These are phyloP conservation scores for Bombyx huttoni DNA, from an alignment of 2,888 invertebrate species.

Conservation along the genomic window DNA sequence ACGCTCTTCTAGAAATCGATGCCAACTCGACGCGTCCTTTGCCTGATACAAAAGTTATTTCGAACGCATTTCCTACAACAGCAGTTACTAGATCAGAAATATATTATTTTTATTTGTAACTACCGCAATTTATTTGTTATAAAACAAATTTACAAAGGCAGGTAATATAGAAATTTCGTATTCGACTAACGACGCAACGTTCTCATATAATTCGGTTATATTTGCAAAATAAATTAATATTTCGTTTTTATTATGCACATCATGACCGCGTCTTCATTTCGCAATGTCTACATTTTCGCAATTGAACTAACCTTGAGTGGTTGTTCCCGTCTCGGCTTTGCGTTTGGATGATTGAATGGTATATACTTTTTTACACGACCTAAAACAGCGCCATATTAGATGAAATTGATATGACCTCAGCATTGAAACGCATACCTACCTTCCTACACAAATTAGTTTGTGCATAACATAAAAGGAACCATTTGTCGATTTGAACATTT, in stretches of 20 bases:
- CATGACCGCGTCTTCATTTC: no score
- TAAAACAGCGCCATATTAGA: slow-evolving; percentile 16
- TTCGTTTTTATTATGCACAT: no score
- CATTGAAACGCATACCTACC: not conserved
- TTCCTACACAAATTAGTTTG: no score
- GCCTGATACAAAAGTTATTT: slow-evolving; percentile 2
- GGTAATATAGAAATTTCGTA: not conserved
- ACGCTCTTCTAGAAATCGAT: slow-evolving; percentile 24
- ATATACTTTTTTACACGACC: no score
- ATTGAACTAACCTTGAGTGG: not conserved
- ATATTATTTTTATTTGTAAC: not conserved
- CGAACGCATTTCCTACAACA: not conserved
- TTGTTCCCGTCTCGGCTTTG: not conserved
- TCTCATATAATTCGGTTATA: no score
- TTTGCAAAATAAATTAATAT: no score
- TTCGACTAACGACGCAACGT: no score
- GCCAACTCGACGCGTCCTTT: slow-evolving; percentile 4
- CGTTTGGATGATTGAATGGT: no score
- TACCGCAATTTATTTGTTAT: no score
- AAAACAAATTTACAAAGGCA: not conserved
- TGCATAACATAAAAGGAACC: not conserved
- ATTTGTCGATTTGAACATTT: not conserved
- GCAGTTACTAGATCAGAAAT: not conserved
- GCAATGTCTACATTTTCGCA: no score
- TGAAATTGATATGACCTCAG: slow-evolving; percentile 4